These are phyloP conservation scores for Tribolium freemani DNA, from an alignment of 2,888 invertebrate species.

Conservation along the genomic window DNA sequence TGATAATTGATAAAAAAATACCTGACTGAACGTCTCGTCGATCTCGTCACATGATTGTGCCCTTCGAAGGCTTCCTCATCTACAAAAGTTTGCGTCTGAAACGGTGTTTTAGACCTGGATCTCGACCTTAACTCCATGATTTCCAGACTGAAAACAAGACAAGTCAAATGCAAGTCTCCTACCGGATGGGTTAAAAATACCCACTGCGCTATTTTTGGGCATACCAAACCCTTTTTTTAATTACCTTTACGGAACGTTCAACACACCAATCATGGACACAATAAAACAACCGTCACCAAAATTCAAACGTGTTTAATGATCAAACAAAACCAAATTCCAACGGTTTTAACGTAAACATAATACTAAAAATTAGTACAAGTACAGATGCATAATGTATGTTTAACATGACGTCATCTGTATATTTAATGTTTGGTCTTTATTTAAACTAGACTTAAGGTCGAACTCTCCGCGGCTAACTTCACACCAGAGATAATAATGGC, in stretches of 20 bases:
- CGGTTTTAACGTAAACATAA: constrained; percentile 16
- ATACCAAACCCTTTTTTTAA: constrained; percentile 28
- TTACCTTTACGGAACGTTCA: neutral
- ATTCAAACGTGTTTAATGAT: constrained; percentile 22
- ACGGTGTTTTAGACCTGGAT: constrained; percentile 80
- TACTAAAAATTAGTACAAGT: constrained; percentile 2
- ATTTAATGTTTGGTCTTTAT: constrained; percentile 15
- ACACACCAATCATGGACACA: constrained; percentile 1
- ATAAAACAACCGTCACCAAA: neutral
- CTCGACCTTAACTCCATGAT: constrained; percentile 74
- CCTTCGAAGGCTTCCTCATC: constrained; percentile 69
- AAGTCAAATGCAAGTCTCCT: constrained; percentile 34
- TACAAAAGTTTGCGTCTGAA: constrained; percentile 73
- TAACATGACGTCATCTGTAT: constrained; percentile 34
- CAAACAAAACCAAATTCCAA: constrained; percentile 28
- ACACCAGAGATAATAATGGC: neutral
- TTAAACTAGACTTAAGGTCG: constrained; percentile 10
- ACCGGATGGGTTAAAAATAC: constrained; percentile 43
- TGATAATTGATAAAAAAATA: constrained; percentile 50
- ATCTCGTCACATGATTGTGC: constrained; percentile 55
- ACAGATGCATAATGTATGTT: constrained; percentile 24
- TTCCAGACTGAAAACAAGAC: constrained; percentile 38
- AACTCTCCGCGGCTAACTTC: constrained; percentile 16
- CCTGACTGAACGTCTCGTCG: constrained; percentile 68
- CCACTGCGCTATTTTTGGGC: constrained; percentile 37